phyloP scores from a whole-genome alignment of 1,140 invertebrate species.

The Dreissena rostriformis region DNA sequence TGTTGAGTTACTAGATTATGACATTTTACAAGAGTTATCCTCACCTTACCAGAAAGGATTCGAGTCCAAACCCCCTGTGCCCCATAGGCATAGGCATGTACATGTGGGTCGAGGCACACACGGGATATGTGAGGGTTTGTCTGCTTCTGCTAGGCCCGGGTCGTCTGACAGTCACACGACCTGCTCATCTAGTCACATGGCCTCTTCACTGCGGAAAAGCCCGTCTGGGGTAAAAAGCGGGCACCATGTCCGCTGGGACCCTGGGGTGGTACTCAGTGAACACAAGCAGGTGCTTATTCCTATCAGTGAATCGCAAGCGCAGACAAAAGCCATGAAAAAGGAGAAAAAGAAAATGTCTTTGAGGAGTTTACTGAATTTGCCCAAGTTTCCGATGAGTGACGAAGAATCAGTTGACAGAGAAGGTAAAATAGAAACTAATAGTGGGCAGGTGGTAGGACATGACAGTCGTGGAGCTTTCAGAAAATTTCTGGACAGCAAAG shows the following conservation, averaged over 20 bases:
- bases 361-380: constrained; percentile 38
- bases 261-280: constrained; percentile 34
- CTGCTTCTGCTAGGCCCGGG: constrained; percentile 26
- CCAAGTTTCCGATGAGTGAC: constrained; percentile 44
- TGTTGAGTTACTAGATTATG: constrained; percentile 38
- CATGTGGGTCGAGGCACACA: constrained; percentile 43
- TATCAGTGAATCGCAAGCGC: background rate
- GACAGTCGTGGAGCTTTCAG: constrained; percentile 25
- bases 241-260: constrained; percentile 50
- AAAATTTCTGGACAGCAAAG: constrained; percentile 23
- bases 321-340: constrained; percentile 21
- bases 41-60: background rate
- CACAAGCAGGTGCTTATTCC: background rate
- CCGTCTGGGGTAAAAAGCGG: constrained; percentile 39
- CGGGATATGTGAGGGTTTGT: constrained; percentile 33
- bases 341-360: constrained; percentile 47
- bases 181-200: too few species aligned
- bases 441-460: background rate
- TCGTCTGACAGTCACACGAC: constrained; percentile 42
- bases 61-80: constrained; percentile 45
- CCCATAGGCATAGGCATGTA: constrained; percentile 45
- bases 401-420: constrained; percentile 31
- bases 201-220: constrained; percentile 50
- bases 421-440: background rate
- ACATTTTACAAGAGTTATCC: constrained; percentile 29